Base-by-base conservation (phyloP, 2,888 invertebrate species). In the Athalia circularis region DNA sequence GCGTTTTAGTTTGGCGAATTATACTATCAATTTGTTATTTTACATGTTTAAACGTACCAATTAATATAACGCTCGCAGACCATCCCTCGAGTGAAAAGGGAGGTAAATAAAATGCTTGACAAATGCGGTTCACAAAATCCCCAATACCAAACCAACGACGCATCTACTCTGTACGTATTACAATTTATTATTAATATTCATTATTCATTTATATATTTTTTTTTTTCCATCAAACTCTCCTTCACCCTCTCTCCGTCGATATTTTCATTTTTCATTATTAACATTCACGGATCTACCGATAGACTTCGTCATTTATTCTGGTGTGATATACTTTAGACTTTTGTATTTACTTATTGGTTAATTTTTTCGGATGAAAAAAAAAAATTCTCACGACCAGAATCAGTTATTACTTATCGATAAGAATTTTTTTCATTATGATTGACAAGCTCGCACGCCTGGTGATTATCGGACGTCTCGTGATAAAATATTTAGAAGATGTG, bases 1-100 rank as follows among this genome's bases (percentile, higher is more conserved):
- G 47, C 72, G 72, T 57, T 72, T 72, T 72, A 72, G 72, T 72
- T 72, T 72, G 64, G 29, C 50, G 48, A 75, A 75, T 75, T 75
- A 62, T 75, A 75, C 75, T 64, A 64, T 75, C 62, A 64, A 75
- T 75, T 75, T 75, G 62, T 75, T 75, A 75, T 75, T 75, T 45
- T n/a, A n/a, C 48, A 11, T 50, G 52, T 75, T 62, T 75, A 64
- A 75, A 75, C 29, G 62, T 29, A 62, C 75, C 48, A 75, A 75
- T 64, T 64, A 75, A 75, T 75, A 62, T 62, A 7, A 47, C 47
- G 62, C 13, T 54, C 6, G 29, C 29, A 3, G 11, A 3, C 68
- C 15, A 50, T 54, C 29, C 52, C 13, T 72, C 72, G 72, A n/a
- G 57, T 45, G 57, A 15, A 72, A 59, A 72, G 11, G 47, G 47